Evolutionary conservation across 1,140 invertebrate species (phyloP).

Genomic region (Scaptomyza pallida): DNA sequence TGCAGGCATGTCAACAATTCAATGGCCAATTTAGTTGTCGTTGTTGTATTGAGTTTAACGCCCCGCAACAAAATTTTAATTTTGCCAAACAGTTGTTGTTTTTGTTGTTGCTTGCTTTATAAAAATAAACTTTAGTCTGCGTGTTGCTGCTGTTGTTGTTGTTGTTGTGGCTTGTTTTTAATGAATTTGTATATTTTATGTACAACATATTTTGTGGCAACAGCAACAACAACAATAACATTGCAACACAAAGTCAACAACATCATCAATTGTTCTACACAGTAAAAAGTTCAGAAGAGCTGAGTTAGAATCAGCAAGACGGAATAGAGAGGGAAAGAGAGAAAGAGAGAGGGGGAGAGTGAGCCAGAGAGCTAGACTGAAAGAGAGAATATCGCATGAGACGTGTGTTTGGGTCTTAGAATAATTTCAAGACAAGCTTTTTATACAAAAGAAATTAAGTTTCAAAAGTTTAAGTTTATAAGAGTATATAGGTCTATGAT

Average conservation of each 20-base stretch:
- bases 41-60: conserved; percentile 21
- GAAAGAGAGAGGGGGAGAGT: too few species aligned
- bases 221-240: conserved; percentile 4
- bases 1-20: conserved; percentile 32
- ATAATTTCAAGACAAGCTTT: too few species aligned
- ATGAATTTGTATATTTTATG: conserved; percentile 49
- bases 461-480: too few species aligned
- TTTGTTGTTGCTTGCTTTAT: conserved; percentile 19
- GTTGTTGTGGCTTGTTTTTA: conserved; percentile 29
- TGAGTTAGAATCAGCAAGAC: not conserved
- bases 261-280: conserved; percentile 9
- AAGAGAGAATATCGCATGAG: too few species aligned
- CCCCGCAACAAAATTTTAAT: conserved; percentile 38
- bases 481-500: too few species aligned
- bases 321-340: too few species aligned
- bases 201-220: conserved; percentile 35
- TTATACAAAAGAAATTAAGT: too few species aligned
- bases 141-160: conserved; percentile 3
- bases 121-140: conserved; percentile 39
- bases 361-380: too few species aligned
- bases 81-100: conserved; percentile 30
- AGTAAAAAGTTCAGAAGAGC: not conserved
- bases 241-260: not conserved
- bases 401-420: too few species aligned
- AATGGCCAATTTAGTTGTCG: conserved; percentile 11